Evolutionary conservation across 2,797 vertebrate genomes (phyloP).

Genomic region (Anguilla marmorata): DNA sequence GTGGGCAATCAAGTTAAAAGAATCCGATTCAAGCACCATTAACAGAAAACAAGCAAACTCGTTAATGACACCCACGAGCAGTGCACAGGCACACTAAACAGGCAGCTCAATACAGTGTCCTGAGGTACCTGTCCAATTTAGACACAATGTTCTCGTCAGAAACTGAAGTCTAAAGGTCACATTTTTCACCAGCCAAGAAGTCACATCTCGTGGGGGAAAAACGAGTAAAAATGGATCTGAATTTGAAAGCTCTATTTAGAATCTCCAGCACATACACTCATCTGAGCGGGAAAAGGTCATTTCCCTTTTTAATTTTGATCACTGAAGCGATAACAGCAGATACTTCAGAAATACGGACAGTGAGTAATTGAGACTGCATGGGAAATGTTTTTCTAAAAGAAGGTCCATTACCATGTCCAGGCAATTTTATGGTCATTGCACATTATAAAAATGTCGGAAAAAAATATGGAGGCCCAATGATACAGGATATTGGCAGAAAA

Average conservation of each 20-base stretch:
- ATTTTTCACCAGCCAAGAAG: constrained; percentile 53
- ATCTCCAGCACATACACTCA: constrained; percentile 34
- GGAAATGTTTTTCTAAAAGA: constrained; percentile 17
- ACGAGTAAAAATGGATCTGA: constrained; percentile 50
- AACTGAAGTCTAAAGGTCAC: constrained; percentile 51
- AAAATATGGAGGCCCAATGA: not conserved
- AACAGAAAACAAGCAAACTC: constrained; percentile 36
- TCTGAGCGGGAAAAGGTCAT: constrained; percentile 30
- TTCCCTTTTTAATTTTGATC: constrained; percentile 46
- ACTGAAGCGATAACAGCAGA: constrained; percentile 14
- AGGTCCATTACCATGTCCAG: not conserved
- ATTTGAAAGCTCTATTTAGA: constrained; percentile 44
- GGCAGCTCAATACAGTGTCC: constrained; percentile 64
- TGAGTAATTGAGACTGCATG: constrained; percentile 20
- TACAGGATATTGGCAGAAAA: not conserved
- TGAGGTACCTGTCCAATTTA: constrained; percentile 66
- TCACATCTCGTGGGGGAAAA: constrained; percentile 40
- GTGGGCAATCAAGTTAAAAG: constrained; percentile 56
- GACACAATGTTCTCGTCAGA: constrained; percentile 58
- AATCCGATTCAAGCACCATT: constrained; percentile 50
- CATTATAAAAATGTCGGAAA: not conserved
- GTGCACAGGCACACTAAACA: not conserved
- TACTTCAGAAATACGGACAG: constrained; percentile 10
- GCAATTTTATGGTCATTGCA: constrained; percentile 12
- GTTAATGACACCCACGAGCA: not conserved